phyloP scores from a whole-genome alignment of 2,113 vertebrate species.

The Rhea pennata region DNA sequence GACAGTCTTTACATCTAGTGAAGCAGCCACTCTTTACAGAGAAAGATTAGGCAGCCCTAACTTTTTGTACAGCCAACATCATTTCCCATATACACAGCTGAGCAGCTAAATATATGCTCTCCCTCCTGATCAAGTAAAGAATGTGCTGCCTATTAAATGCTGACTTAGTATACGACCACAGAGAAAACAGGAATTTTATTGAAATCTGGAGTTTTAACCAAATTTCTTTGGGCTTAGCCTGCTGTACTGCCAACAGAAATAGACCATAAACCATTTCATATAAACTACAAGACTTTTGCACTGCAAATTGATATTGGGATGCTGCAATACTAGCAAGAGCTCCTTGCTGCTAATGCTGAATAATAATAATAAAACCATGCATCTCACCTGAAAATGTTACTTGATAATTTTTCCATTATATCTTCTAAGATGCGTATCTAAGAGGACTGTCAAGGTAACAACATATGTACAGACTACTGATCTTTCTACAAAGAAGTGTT shows the following conservation, averaged over 20 bases:
- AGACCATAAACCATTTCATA: not conserved
- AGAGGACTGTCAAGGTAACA: slow-evolving; percentile 76
- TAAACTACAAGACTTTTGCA: not conserved
- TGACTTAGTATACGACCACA: not conserved
- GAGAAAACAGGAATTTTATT: not conserved
- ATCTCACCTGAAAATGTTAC: slow-evolving; percentile 87
- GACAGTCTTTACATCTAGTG: not conserved
- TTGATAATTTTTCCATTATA: slow-evolving; percentile 91
- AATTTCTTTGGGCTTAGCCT: not conserved
- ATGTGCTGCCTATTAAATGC: not conserved
- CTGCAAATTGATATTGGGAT: too few relatives aligned
- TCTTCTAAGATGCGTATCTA: slow-evolving; percentile 92
- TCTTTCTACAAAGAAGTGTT: not conserved
- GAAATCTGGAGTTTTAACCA: not conserved
- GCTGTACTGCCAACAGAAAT: not conserved
- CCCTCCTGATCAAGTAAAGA: not conserved
- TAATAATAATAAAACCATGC: not conserved
- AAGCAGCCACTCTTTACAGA: not conserved
- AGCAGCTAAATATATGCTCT: not conserved
- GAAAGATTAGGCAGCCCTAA: not conserved
- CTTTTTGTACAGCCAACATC: not conserved
- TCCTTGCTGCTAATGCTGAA: not conserved
- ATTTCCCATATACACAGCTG: not conserved
- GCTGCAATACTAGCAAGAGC: not conserved
- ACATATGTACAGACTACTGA: not conserved